phyloP scores from a whole-genome alignment of 2,888 invertebrate genomes.

The Drosophila quinaria region DNA sequence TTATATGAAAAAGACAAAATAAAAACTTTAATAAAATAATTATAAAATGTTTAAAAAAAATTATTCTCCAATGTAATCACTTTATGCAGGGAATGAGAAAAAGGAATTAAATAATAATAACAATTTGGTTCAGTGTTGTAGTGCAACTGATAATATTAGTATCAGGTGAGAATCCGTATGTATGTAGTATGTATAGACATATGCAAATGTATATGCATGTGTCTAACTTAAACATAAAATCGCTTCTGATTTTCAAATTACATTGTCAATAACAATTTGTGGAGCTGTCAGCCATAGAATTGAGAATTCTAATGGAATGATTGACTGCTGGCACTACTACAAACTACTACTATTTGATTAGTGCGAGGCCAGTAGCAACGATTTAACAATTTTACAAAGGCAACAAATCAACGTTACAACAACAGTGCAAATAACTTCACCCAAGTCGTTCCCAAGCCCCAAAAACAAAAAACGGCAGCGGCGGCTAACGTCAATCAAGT shows the following conservation, averaged over 20 bases:
- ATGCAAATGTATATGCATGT: background rate
- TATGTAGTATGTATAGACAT: background rate
- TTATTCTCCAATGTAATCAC: no score
- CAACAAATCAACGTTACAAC: slow-evolving; percentile 36
- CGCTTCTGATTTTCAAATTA: slow-evolving; percentile 81
- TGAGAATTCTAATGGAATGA: slow-evolving; percentile 78
- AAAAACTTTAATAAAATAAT: no score
- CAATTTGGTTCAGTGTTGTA: no score
- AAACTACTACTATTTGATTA: slow-evolving; percentile 68
- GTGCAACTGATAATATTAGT: no score
- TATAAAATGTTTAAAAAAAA: no score
- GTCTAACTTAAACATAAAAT: slow-evolving; percentile 76
- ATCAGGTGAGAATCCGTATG: no score
- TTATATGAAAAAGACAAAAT: no score
- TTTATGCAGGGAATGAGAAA: no score
- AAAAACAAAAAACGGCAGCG: slow-evolving; percentile 73
- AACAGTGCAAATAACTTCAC: slow-evolving; percentile 24
- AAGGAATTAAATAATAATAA: no score
- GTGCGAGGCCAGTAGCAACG: slow-evolving; percentile 66
- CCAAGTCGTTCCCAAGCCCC: slow-evolving; percentile 19
- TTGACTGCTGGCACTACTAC: slow-evolving; percentile 35
- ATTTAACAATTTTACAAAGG: slow-evolving; percentile 25
- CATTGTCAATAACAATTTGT: slow-evolving; percentile 81
- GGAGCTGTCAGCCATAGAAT: slow-evolving; percentile 68
- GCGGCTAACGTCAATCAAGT: slow-evolving; percentile 83